phyloP scores from a whole-genome alignment of 2,113 vertebrate species.

The Baryphthengus martii region DNA sequence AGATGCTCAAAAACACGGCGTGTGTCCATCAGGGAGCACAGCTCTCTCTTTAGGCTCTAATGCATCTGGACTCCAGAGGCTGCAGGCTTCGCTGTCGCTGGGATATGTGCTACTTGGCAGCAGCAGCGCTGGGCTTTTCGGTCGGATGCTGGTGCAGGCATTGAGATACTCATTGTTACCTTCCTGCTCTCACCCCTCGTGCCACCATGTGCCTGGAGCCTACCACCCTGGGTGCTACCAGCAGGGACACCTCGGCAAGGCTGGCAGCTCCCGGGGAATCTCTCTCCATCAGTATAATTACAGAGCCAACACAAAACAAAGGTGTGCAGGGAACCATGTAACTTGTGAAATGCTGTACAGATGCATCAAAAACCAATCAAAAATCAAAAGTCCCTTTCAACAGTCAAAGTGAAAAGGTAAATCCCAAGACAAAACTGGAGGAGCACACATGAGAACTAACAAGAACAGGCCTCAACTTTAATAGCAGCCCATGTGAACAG shows the following conservation, averaged over 20 bases:
- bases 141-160: neutral
- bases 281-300: neutral
- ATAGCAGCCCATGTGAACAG: neutral
- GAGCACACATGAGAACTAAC: neutral
- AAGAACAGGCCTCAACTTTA: neutral
- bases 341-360: neutral
- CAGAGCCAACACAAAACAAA: neutral
- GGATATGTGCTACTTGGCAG: neutral
- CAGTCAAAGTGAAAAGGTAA: neutral
- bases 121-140: neutral
- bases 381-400: neutral
- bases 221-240: neutral
- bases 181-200: neutral
- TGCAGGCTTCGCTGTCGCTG: neutral
- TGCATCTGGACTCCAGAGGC: neutral
- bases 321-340: neutral
- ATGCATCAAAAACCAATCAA: neutral
- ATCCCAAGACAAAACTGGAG: neutral
- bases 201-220: neutral
- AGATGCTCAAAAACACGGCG: neutral
- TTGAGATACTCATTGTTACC: neutral
- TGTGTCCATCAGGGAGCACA: slow-evolving; percentile 4
- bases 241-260: neutral
- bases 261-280: neutral
- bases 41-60: neutral